Conservation (phyloP, 2,113 vertebrate genomes). For the Amphiprion percula region DNA sequence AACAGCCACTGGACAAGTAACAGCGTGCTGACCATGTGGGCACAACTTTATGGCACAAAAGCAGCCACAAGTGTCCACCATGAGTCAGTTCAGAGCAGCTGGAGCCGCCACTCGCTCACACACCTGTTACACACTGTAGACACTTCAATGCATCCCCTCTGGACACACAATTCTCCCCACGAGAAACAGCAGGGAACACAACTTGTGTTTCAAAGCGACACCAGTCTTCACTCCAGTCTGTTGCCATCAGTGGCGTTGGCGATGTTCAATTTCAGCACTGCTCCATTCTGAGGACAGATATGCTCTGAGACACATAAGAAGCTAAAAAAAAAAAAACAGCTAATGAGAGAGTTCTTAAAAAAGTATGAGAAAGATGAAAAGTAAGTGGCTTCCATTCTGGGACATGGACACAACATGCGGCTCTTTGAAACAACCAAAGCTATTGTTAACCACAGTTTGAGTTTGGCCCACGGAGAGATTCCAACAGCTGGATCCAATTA, state of each 20-base stretch:
- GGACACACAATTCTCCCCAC: constrained; percentile 15
- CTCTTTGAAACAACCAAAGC: constrained; percentile 60
- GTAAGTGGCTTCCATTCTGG: constrained; percentile 48
- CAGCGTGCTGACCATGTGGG: not conserved
- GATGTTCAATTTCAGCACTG: not conserved
- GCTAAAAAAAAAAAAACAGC: constrained; percentile 1
- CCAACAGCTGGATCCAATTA: constrained; percentile 78
- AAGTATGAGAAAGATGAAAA: constrained; percentile 34
- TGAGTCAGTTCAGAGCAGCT: constrained; percentile 57
- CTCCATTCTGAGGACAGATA: not conserved
- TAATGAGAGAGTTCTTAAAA: constrained; percentile 2
- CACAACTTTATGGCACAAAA: constrained; percentile 17
- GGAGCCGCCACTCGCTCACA: constrained; percentile 40
- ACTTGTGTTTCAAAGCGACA: not conserved
- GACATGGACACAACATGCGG: constrained; percentile 49
- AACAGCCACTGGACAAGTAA: too few relatives aligned
- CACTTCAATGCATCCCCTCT: not conserved
- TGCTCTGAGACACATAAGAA: not conserved
- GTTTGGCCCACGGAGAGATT: constrained; percentile 58
- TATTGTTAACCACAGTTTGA: constrained; percentile 66
- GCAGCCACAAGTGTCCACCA: constrained; percentile 35
- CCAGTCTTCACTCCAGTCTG: not conserved
- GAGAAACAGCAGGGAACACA: constrained; percentile 11
- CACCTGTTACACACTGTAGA: constrained; percentile 59
- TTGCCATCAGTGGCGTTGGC: not conserved